Evolutionary conservation across 2,888 invertebrate genomes (phyloP), one percentile per base, ranked within the genome.

Genomic region (Bhutanitis thaidina): DNA sequence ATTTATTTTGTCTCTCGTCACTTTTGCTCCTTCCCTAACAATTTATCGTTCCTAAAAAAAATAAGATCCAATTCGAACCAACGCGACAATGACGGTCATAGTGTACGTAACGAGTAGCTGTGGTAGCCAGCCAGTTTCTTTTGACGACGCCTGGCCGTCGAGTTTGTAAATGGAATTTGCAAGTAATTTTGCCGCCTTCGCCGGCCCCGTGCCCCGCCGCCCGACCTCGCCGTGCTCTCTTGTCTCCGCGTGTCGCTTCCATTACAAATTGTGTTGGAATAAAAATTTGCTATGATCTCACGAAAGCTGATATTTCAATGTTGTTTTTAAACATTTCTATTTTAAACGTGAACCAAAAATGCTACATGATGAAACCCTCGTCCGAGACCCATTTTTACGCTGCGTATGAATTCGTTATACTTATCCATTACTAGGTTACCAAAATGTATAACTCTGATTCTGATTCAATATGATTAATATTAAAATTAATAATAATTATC

Each of bases 201-300:
- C 60, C 50, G 62, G 64, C 60, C 68, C 65, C 60, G 62, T 53
- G 54, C 61, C 68, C 65, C 69, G 52, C 58, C 60, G 64, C 54
- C 58, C 60, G 65, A 70, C 73, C 69, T 64, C 64, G 67, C 74
- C 74, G 74, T 80, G 81, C 82, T 81, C 84, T 85, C 85, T 84
- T 86, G 87, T 87, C 84, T 86, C 85, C 75, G 82, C 82, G 83
- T 86, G 83, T 86, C 87, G 80, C 82, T 83, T 84, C 86, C 87
- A 86, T 88, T 87, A 87, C 86, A 87, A 88, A 88, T 87, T 88
- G 86, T 87, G 88, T 86, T 89, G 82, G 86, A 77, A 88, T 88
- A 87, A 88, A 88, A 88, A 89, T 87, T 86, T 86, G 71, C 66
- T 55, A 55, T 7, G 62, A 76, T 63, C 43, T 64, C 48, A 68